Conservation (phyloP, 2,888 invertebrate genomes). For the Epinotia nisella region DNA sequence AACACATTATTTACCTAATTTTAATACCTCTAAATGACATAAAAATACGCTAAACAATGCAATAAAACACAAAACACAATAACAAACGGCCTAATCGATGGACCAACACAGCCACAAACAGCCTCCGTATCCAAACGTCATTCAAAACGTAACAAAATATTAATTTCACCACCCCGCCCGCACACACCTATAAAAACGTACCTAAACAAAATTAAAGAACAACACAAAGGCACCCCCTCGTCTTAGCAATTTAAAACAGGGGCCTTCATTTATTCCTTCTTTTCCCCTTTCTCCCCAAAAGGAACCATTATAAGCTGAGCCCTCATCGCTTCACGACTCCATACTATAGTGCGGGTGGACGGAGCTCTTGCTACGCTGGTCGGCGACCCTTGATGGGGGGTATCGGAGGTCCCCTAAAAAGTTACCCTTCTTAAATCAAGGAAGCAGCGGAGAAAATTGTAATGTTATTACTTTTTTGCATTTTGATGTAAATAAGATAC, state of each 20-base stretch:
- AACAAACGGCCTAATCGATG: background rate
- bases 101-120: constrained; percentile 5
- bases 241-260: constrained; percentile 77
- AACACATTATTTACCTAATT: too few species aligned
- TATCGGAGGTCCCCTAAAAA: constrained; percentile 66
- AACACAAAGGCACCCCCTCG: constrained; percentile 57
- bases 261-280: constrained; percentile 76
- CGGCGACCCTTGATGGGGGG: constrained; percentile 53
- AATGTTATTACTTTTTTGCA: constrained; percentile 52
- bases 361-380: constrained; percentile 59
- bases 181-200: constrained; percentile 47
- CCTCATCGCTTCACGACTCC: constrained; percentile 42
- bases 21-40: too few species aligned
- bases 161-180: constrained; percentile 27
- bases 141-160: constrained; percentile 20
- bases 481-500: constrained; percentile 13
- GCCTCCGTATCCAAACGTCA: constrained; percentile 1
- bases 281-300: constrained; percentile 57
- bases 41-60: too few species aligned
- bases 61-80: background rate
- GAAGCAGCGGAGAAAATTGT: constrained; percentile 62
- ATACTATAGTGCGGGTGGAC: constrained; percentile 40
- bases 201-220: constrained; percentile 66
- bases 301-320: constrained; percentile 55
- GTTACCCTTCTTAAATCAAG: constrained; percentile 69